Evolutionary conservation across 2,797 vertebrate species (phyloP).

Genomic region (Oceanodroma leucorhoa): DNA sequence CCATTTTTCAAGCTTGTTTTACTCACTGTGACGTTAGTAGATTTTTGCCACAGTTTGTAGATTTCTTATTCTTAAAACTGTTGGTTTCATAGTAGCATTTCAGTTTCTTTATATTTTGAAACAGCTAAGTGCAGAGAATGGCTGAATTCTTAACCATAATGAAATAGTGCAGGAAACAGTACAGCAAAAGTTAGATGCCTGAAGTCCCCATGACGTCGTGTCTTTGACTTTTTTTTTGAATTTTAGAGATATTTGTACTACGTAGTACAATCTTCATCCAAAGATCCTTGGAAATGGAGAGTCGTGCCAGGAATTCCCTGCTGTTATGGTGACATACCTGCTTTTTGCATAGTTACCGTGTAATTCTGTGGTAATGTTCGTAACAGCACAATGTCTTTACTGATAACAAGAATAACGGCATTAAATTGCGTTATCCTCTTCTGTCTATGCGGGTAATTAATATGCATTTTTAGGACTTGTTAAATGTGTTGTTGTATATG

Average conservation of each 20-base stretch:
- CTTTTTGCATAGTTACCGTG: neutral
- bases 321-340: neutral
- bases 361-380: neutral
- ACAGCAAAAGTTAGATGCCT: neutral
- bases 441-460: neutral
- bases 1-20: neutral
- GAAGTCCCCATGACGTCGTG: rapidly evolving
- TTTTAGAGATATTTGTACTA: neutral
- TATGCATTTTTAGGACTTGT: neutral
- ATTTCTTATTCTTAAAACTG: neutral
- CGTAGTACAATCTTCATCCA: neutral
- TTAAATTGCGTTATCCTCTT: neutral
- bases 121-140: neutral
- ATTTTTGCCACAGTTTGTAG: neutral
- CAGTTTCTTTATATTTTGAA: neutral
- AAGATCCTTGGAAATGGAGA: neutral
- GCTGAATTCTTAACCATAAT: neutral
- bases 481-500: neutral
- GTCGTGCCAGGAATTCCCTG: neutral
- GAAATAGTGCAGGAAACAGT: neutral
- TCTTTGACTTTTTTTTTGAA: neutral
- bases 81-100: neutral
- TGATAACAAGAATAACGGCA: neutral
- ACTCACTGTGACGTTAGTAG: neutral
- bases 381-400: neutral